Evolutionary conservation across 2,888 invertebrate genomes (phyloP).

Genomic region (Brachylomia viminalis): DNA sequence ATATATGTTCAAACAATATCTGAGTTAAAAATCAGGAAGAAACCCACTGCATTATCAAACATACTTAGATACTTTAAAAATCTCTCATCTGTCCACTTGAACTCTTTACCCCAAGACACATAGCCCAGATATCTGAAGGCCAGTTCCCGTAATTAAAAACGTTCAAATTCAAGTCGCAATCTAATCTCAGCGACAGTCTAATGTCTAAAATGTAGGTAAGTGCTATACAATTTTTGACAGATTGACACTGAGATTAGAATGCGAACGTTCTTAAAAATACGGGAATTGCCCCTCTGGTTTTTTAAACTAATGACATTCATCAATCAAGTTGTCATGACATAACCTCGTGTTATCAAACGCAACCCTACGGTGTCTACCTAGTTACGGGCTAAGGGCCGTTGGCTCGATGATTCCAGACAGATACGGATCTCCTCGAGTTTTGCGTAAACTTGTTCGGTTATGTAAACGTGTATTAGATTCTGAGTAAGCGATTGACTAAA

Average conservation of each 20-base stretch:
- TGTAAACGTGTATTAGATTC: constrained; percentile 64
- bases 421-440: constrained; percentile 65
- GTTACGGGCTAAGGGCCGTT: constrained; percentile 53
- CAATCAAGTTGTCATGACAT: constrained; percentile 55
- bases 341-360: constrained; percentile 46
- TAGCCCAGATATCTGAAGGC: constrained; percentile 21
- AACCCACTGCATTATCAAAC: neutral
- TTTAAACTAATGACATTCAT: constrained; percentile 45
- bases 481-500: constrained; percentile 66
- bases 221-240: too few species aligned
- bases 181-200: too few species aligned
- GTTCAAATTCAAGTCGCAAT: too few species aligned
- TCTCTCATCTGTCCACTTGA: constrained; percentile 4
- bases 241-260: too few species aligned
- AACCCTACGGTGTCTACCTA: constrained; percentile 60
- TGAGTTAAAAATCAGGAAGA: neutral
- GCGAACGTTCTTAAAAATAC: too few species aligned
- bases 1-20: neutral
- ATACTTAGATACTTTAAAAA: constrained; percentile 1
- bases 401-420: constrained; percentile 56
- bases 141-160: too few species aligned
- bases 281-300: too few species aligned
- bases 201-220: too few species aligned
- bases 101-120: constrained; percentile 4
- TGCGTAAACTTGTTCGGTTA: constrained; percentile 67